Evolutionary conservation across 2,113 vertebrate genomes (phyloP).

Genomic region (Rhegmatorhina hoffmannsi): DNA sequence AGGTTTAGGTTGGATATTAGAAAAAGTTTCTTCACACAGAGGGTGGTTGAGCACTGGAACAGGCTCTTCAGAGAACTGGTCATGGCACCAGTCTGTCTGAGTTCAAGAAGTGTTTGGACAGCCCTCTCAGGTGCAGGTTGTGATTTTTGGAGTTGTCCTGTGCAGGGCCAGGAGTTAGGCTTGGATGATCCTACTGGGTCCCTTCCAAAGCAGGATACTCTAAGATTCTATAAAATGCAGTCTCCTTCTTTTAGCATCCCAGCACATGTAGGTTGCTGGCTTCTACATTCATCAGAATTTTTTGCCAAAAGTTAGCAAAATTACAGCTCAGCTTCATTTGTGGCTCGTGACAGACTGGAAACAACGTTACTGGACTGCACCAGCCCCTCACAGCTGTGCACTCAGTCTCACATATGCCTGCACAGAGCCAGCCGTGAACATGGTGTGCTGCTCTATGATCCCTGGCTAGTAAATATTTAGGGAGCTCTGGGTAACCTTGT

Average conservation of each 20-base stretch:
- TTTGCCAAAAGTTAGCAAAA: neutral
- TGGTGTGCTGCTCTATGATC: rapidly evolving
- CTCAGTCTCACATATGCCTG: neutral
- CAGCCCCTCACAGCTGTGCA: neutral
- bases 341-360: neutral
- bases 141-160: neutral
- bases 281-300: neutral
- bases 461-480: neutral
- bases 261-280: neutral
- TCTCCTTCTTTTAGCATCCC: neutral
- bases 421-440: neutral
- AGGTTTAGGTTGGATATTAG: neutral
- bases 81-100: neutral
- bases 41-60: neutral
- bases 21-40: neutral
- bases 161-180: neutral
- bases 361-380: neutral
- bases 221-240: neutral
- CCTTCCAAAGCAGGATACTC: neutral
- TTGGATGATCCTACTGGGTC: neutral
- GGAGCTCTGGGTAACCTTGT: neutral
- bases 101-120: neutral
- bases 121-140: neutral
- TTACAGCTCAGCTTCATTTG: neutral
- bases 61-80: neutral